Evolutionary conservation across 2,888 invertebrate species (phyloP), one percentile per base, ranked within the genome.

Genomic region (Myathropa florea): DNA sequence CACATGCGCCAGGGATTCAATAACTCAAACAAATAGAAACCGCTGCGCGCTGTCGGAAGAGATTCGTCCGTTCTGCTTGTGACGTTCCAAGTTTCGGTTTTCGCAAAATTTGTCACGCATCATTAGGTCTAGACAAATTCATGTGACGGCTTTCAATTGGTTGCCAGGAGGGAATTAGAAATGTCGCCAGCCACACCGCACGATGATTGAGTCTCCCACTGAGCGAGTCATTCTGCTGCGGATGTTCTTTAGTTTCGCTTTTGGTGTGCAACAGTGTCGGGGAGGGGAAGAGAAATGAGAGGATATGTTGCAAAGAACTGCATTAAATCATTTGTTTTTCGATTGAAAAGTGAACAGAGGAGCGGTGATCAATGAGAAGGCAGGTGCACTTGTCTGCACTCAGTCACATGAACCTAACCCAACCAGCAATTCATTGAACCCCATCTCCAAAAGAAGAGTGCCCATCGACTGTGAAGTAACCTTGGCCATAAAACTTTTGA

Each of bases 71-170:
- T 68, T 71, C 53, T 61, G 36, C 33, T 67, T 72, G 65, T 81
- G 79, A 73, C 79, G 68, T 73, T 73, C 33, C 64, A n/a, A 21
- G 72, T 10, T n/a, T 55, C n/a, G 55, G 33, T 39, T 67, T 28
- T 71, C 63, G n/a, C 12, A n/a, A 12, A 72, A 61, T 81, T 72
- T 61, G 57, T 72, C 60, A 77, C 81, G 76, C 84, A 81, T 85
- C 84, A 81, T 85, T 81, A 67, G 67, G 67, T 77, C 76, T 72
- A 76, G 81, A 81, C 76, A 68, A 72, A 85, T 72, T 81, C 67
- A 68, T 75, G 65, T 60, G 72, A 77, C 68, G 61, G 72, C 72
- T 60, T 65, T 71, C 80, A 72, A 76, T 81, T 72, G 33, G 26
- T 63, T 80, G 84, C 76, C 81, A 84, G 60, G 70, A n/a, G n/a